A percentile compares a stretch with the other conserved stretches of the same genome.
Evolutionary conservation across 1,140 invertebrate species (phyloP).

Genomic region (Yoshiicerus persimilis): DNA sequence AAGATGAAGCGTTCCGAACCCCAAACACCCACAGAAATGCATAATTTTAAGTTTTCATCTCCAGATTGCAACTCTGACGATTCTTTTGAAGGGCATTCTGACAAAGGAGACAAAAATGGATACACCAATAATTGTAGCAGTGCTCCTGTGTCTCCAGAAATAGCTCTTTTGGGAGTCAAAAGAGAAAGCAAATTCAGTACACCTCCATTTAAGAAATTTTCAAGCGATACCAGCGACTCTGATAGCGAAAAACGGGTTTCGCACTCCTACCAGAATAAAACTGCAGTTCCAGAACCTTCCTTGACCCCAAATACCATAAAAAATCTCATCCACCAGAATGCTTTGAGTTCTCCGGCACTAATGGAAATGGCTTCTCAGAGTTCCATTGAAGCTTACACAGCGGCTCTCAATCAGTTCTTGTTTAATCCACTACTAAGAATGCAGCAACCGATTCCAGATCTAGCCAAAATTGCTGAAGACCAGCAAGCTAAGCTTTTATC

Average conservation of each 20-base stretch:
- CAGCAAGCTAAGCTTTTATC: constrained; percentile 28
- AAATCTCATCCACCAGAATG: background rate
- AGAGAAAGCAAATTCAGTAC: background rate
- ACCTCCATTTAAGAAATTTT: background rate
- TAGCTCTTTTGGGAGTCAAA: background rate
- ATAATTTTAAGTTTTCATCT: background rate
- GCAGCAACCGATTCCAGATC: background rate
- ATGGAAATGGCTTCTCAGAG: constrained; percentile 4
- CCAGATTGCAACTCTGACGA: background rate
- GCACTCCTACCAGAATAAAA: background rate
- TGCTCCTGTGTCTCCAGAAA: background rate
- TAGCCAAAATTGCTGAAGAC: constrained; percentile 22
- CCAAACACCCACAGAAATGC: background rate
- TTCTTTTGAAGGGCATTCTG: background rate
- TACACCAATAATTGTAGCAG: background rate
- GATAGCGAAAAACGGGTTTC: background rate
- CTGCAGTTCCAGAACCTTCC: background rate
- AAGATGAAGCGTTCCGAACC: constrained; percentile 62
- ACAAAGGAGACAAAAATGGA: constrained; percentile 50
- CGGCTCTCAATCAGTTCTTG: constrained; percentile 32
- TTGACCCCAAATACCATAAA: background rate
- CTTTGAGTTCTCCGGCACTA: background rate
- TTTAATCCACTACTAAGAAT: constrained; percentile 31
- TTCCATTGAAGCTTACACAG: constrained; percentile 33
- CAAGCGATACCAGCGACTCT: constrained; percentile 23